Conservation (phyloP, 2,797 vertebrate species). For the Tiaroga cobitis region DNA sequence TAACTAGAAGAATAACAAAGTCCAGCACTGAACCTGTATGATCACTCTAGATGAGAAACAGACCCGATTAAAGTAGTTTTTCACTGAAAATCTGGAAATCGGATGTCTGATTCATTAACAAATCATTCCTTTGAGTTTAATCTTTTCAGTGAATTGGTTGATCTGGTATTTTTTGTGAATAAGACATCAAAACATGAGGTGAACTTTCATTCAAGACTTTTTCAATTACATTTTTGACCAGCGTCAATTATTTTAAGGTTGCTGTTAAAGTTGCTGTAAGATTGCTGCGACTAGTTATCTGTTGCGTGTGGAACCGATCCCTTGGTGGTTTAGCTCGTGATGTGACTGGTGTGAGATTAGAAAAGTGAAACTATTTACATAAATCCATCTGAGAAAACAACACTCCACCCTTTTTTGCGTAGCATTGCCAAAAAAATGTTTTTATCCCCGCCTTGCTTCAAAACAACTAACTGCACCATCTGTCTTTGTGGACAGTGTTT, state of each 20-base stretch:
- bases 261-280: neutral
- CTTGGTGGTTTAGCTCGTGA: neutral
- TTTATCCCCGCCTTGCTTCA: neutral
- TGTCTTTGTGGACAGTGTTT: neutral
- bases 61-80: neutral
- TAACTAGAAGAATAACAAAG: neutral
- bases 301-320: neutral
- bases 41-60: neutral
- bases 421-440: neutral
- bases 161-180: neutral
- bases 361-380: constrained; percentile 29
- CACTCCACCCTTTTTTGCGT: constrained; percentile 18
- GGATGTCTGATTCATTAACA: neutral
- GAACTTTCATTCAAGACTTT: neutral
- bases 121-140: neutral
- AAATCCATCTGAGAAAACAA: neutral
- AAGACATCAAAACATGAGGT: neutral
- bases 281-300: neutral
- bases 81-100: neutral
- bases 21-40: neutral
- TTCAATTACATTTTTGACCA: neutral
- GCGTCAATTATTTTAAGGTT: neutral
- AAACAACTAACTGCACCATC: constrained; percentile 37
- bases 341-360: constrained; percentile 17
- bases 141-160: neutral